Evolutionary conservation across 2,797 vertebrate genomes (phyloP), one percentile per base, ranked within the genome.

Genomic region (Spondyliosoma cantharus): DNA sequence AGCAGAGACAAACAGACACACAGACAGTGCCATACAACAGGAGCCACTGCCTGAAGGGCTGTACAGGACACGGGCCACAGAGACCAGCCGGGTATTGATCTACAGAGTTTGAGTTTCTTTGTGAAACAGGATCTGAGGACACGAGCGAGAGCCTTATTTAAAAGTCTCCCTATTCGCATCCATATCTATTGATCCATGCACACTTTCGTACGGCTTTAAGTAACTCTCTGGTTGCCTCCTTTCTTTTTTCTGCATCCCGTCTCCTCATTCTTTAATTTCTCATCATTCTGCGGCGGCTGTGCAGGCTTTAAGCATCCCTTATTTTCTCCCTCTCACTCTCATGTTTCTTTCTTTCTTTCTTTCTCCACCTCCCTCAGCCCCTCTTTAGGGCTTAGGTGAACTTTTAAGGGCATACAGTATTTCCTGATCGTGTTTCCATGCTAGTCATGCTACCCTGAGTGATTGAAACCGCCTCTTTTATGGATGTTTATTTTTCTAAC

Each of bases 101-200:
- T 71, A 72, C 12, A 27, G 81, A 90, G 91, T 93, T 93, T 89
- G 78, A 88, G 89, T 93, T 93, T 92, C 93, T 93, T 88, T 91
- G 87, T 89, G 91, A 91, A 93, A 94, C 83, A 79, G 81, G 90
- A 94, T 92, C 91, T 86, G 85, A 91, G 87, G 86, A 91, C 78
- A 89, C 75, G 49, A 85, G 81, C 74, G 3, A 86, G 84, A 88
- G 82, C 80, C 84, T 90, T 93, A 91, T 92, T 94, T 92, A 92
- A 94, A 92, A 90, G 91, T 92, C 89, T 90, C 85, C 88, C 79
- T 74, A 78, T 92, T 92, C 90, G 49, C 89, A 89, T 92, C 88
- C 92, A 92, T 92, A 91, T 90, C 73, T 91, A 94, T 93, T 81
- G 92, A 93, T 93, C 89, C 68, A 9, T 68, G 70, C 76, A 86